Evolutionary conservation across 2,888 invertebrate genomes (phyloP).

Genomic region (Eueremaeus valkanovi): DNA sequence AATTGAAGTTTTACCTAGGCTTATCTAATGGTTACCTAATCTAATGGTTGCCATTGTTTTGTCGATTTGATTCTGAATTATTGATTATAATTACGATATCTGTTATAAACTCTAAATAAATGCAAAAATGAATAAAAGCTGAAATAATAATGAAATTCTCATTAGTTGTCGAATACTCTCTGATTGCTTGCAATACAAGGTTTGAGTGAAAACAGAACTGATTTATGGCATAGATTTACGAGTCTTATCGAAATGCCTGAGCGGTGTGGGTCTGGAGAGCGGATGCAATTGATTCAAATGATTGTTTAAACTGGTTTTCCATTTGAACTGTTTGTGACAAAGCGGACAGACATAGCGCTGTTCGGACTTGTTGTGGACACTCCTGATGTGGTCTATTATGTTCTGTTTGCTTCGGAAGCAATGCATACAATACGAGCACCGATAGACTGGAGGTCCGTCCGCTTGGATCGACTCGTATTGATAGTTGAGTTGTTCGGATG

Average conservation of each 20-base stretch:
- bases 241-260: conserved; percentile 5
- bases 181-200: no score
- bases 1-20: no score
- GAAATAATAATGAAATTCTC: no score
- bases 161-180: no score
- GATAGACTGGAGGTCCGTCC: conserved; percentile 28
- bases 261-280: not conserved
- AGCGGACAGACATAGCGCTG: conserved; percentile 15
- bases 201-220: no score
- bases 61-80: no score
- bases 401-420: conserved; percentile 24
- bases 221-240: conserved; percentile 1
- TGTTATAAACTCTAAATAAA: no score
- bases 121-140: no score
- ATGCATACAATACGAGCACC: conserved; percentile 2
- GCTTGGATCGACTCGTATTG: conserved; percentile 19
- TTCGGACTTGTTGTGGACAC: conserved; percentile 8
- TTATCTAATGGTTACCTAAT: no score
- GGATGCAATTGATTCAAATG: conserved; percentile 28
- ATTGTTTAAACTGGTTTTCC: conserved; percentile 30
- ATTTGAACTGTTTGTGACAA: conserved; percentile 27
- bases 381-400: conserved; percentile 27
- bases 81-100: no score
- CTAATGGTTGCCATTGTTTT: no score
- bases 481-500: conserved; percentile 11